Base-by-base conservation (phyloP, 2,888 invertebrate genomes). In the Synergus itoensis region DNA sequence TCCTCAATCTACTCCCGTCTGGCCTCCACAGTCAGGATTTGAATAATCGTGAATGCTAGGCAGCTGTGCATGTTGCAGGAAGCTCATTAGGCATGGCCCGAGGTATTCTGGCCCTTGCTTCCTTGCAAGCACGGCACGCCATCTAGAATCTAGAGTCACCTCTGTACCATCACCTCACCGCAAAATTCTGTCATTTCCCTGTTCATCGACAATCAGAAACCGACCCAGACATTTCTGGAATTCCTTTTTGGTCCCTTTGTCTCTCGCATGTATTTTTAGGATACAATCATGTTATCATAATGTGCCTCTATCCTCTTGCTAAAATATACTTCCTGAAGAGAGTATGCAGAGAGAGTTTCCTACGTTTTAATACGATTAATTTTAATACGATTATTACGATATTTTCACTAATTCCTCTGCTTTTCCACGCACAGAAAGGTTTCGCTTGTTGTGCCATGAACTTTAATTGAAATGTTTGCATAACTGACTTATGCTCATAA, bases 41-140 rank as follows among this genome's bases (percentile, higher is more conserved):
- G 86, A 84, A 86, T 85, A 85, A 85, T 84, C 84, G 86, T 84
- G 85, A 85, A 86, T 85, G 83, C 80, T 43, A 78, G 80, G 81
- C 80, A 78, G 80, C 81, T 81, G 80, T 82, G 82, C 80, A 80
- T 84, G 86, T 84, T 83, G 81, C 91, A 92, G 92, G 92, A 92
- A 91, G 92, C 92, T 92, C 92, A 91, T 92, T 92, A 92, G 90
- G 90, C 91, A 90, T 87, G 81, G 91, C 91, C 89, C 85, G 84
- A 88, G 91, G 90, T 87, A 87, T 88, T 89, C 86, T 87, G 84
- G 86, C 86, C 87, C 87, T 86, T 84, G 84, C 82, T 82, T 85
- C n/a, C 41, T 43, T 40, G 36, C 53, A 73, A n/a, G 40, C 48
- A 36, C 53, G 36, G 48, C 53, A 73, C 73, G 53, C 73, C 73